Percentiles rank a stretch among this genome's conserved stretches.
Conservation (phyloP, 2,888 invertebrate species). For the Calameuta filiformis region DNA sequence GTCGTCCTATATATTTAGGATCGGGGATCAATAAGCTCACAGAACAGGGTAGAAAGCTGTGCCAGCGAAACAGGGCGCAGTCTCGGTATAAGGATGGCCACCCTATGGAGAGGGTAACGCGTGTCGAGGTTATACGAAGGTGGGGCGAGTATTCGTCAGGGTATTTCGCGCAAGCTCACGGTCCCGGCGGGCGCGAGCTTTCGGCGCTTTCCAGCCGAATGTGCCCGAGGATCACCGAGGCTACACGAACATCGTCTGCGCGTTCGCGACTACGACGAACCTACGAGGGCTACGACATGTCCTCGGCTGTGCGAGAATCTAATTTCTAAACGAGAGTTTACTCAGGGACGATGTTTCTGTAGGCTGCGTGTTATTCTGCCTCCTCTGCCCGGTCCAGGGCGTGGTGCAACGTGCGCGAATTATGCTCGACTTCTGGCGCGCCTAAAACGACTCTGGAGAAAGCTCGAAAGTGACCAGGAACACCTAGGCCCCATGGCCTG, state of each 20-base stretch:
- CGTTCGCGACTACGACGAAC: constrained; percentile 39
- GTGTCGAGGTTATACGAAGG: neutral
- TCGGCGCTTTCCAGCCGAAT: constrained; percentile 9
- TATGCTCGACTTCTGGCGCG: constrained; percentile 6
- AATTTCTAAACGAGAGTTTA: neutral
- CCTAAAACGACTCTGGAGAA: neutral
- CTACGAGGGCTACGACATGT: constrained; percentile 44
- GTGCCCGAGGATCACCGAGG: constrained; percentile 13
- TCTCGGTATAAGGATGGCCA: neutral
- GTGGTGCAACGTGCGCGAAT: constrained; percentile 15
- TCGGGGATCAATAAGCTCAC: constrained; percentile 50
- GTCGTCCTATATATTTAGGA: constrained; percentile 33
- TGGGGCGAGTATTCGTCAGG: neutral
- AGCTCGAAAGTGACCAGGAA: constrained; percentile 2
- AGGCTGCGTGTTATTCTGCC: neutral
- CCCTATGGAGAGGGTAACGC: neutral
- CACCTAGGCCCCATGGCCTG: constrained; percentile 48
- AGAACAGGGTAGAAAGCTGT: constrained; percentile 30
- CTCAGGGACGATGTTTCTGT: neutral
- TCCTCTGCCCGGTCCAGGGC: constrained; percentile 2
- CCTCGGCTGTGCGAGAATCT: constrained; percentile 32
- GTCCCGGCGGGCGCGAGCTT: constrained; percentile 1
- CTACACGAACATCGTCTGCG: constrained; percentile 27
- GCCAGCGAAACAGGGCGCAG: neutral
- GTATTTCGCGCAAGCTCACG: constrained; percentile 1